Conservation (phyloP, 2,113 vertebrate species). For the Riparia riparia region DNA sequence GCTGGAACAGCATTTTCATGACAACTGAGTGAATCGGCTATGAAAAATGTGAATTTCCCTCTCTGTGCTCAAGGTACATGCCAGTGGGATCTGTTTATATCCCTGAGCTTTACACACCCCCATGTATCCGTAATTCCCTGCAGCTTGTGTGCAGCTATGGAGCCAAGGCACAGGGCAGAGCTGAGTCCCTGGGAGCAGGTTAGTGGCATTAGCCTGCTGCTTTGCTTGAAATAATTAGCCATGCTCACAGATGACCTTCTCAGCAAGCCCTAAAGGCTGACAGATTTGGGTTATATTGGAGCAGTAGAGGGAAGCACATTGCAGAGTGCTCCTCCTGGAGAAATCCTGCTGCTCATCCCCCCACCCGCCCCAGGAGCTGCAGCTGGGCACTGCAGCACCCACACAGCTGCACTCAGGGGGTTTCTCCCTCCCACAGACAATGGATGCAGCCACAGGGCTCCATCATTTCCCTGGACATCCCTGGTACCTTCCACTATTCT, state of each 20-base stretch:
- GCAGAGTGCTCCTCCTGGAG: background rate
- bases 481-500: background rate
- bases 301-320: background rate
- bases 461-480: background rate
- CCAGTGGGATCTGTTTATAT: constrained; percentile 27
- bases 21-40: background rate
- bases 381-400: background rate
- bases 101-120: background rate
- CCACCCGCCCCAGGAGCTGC: background rate
- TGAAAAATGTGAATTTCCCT: constrained; percentile 24
- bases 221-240: constrained; percentile 60
- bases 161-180: constrained; percentile 2
- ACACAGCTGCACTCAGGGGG: background rate
- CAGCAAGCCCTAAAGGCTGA: constrained; percentile 47
- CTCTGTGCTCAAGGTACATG: background rate
- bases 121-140: background rate
- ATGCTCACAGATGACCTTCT: constrained; percentile 40
- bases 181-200: background rate
- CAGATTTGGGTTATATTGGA: constrained; percentile 11
- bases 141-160: background rate
- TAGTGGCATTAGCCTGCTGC: constrained; percentile 36
- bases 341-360: background rate
- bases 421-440: background rate
- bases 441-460: background rate
- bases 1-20: constrained; percentile 12